Base-by-base conservation (phyloP, 2,113 vertebrate genomes). In the Saguinus imperator region DNA sequence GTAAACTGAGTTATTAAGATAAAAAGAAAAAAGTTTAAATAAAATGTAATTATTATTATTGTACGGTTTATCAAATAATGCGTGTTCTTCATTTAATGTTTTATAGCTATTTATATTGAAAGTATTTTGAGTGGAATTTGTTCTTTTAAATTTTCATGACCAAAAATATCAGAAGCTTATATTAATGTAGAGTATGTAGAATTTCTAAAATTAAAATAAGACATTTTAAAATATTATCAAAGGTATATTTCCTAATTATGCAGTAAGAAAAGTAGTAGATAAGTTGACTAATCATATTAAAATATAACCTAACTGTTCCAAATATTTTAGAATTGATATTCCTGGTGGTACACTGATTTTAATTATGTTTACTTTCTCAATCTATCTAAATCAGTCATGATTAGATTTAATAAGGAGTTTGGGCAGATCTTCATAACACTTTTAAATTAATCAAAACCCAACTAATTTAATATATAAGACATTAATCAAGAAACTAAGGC, bases 361-460 rank as follows among this genome's bases (percentile, higher is more conserved):
- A 98, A 98, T 98, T 97, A 97, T 97, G 96, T 98, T 98, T 98
- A 97, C 93, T 96, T 98, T 98, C 89, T 96, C 94, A 97, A 57
- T 97, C 90, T 97, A 89, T 98, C 96, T 95, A 97, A 98, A 98
- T 98, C 97, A 98, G 94, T 97, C 72, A 97, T 98, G 98, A 98
- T 98, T 98, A 89, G 83, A 97, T 98, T 98, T 98, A 98, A 98
- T 98, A 98, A 97, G 90, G 68, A 93, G 68, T 98, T 97, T 97
- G 97, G 89, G 95, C 92, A 90, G 97, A 92, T 94, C 79, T 98
- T 98, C 98, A 97, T 98, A 97, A 96, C 90, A 97, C 93, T 97
- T 97, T 97, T 61, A 95, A 98, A 98, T 98, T 98, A 98, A 98
- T 96, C 85, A 97, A 98, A 92, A 64, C 43, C 55, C 86, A 97